Conservation (phyloP, 1,140 invertebrate genomes). For the Coelopa frigida region DNA sequence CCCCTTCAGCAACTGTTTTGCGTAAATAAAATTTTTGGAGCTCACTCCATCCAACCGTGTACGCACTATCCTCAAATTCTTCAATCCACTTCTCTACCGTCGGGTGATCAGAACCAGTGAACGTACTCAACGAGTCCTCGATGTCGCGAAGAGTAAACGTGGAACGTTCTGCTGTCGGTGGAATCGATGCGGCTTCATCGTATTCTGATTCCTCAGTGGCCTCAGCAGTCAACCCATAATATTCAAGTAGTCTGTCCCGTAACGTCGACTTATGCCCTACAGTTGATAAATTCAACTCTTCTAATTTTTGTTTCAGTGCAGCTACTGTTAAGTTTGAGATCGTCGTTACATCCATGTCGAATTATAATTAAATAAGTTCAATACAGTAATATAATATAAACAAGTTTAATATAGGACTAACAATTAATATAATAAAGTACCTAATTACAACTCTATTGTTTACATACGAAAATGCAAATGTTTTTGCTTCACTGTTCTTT, state of each 20-base stretch:
- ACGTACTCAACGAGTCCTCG: neutral
- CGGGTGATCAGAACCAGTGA: neutral
- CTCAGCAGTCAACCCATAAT: neutral
- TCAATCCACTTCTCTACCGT: too few relatives aligned
- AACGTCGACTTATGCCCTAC: neutral
- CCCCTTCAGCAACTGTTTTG: conserved; percentile 4
- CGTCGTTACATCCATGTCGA: too few relatives aligned
- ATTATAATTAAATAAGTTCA: too few relatives aligned
- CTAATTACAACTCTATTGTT: too few relatives aligned
- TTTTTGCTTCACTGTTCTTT: too few relatives aligned
- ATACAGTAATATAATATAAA: too few relatives aligned
- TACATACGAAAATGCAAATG: too few relatives aligned
- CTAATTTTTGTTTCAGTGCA: too few relatives aligned
- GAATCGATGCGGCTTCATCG: neutral
- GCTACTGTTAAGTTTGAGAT: too few relatives aligned
- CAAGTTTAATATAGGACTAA: too few relatives aligned
- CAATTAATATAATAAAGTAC: too few relatives aligned
- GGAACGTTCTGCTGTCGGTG: too few relatives aligned
- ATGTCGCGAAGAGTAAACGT: conserved; percentile 2
- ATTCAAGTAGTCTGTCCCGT: neutral
- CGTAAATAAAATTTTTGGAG: conserved; percentile 9
- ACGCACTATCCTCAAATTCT: conserved; percentile 3
- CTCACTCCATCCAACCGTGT: neutral
- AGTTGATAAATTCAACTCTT: neutral
- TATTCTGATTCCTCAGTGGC: neutral